Evolutionary conservation across 2,113 vertebrate species (phyloP), one percentile per base, ranked within the genome.

Genomic region (Myotis lucifugus): DNA sequence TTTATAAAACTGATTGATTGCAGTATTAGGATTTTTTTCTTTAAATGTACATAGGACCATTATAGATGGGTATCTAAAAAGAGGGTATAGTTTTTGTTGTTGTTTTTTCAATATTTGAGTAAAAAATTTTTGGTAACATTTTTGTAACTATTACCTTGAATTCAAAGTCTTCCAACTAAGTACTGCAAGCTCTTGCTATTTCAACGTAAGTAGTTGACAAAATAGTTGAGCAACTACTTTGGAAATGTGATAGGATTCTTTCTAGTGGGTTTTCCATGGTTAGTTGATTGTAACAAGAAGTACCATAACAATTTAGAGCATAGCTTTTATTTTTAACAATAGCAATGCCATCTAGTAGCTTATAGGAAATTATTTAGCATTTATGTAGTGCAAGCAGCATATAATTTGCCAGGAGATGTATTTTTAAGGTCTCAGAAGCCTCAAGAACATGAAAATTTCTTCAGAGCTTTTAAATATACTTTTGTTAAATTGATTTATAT

Each of bases 191-290:
- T 69, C 37, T 76, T 88, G 21, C 27, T 72, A 17, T 70, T 94
- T 79, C n/a, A 77, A 5, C 4, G 1, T 32, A 87, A 95, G n/a
- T 78, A 56, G 79, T 42, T 76, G 52, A 66, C 48, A 73, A 66
- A 89, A 2, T 46, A 93, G 32, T 19, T 67, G 46, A 84, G 13
- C 8, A 19, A 42, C 42, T 42, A 42, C 42, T 42, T 42, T 42
- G 50, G 93, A 17, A 42, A 66, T 87, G 87, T 92, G 86, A 84
- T 32, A 90, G 85, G 27, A 52, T 84, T 95, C 13, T 88, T 83
- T 95, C 17, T 90, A 50, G 14, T 48, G 19, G n/a, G 19, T 13
- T 69, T 29, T 9, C 32, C 40, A 8, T 78, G 11, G 1, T 69
- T 84, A 8, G 4, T 78, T 50, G 19, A 66, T 72, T 61, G 34